Conservation (phyloP, 2,888 invertebrate species). For the Cheiracanthium punctorium region DNA sequence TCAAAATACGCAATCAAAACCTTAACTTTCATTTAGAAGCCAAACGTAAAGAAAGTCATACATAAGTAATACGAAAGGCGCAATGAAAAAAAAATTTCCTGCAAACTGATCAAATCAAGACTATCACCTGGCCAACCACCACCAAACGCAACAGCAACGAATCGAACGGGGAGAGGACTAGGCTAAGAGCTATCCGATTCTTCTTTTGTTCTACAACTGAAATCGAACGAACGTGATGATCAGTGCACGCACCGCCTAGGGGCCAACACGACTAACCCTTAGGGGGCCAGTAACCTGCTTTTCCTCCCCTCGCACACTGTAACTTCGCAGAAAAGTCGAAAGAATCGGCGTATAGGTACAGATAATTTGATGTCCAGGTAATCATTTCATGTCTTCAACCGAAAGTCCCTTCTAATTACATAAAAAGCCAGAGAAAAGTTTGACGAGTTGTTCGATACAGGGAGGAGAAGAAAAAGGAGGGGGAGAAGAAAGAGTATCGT, state of each 20-base stretch:
- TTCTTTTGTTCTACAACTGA: conserved; percentile 54
- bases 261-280: conserved; percentile 54
- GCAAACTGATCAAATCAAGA: conserved; percentile 47
- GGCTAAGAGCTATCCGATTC: background rate
- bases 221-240: conserved; percentile 66
- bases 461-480: background rate
- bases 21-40: background rate
- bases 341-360: conserved; percentile 33
- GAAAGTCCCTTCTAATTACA: conserved; percentile 55
- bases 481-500: background rate
- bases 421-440: conserved; percentile 21
- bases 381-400: conserved; percentile 42
- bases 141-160: background rate
- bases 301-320: background rate
- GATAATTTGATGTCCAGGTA: conserved; percentile 50
- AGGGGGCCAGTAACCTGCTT: conserved; percentile 16
- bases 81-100: conserved; percentile 8
- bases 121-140: conserved; percentile 54
- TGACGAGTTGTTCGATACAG: background rate
- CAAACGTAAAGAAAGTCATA: background rate
- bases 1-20: no score
- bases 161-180: background rate
- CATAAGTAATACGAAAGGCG: conserved; percentile 7
- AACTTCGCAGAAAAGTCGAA: conserved; percentile 43
- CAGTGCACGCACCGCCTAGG: conserved; percentile 43